Conservation (phyloP, 2,888 invertebrate genomes). For the Sphecodes monilicornis region DNA sequence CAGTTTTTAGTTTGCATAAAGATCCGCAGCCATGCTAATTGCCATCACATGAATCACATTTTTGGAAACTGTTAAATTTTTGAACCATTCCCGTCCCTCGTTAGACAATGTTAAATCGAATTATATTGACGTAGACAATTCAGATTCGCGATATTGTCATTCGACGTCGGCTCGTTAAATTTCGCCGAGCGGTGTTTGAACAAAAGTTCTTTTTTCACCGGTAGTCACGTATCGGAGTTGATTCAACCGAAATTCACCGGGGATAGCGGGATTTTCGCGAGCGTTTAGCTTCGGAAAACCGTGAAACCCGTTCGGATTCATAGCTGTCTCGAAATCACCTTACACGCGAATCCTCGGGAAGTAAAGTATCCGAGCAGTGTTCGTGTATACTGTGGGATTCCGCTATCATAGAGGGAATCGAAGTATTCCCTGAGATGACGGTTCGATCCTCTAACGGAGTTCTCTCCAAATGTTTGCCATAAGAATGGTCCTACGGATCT, state of each 20-base stretch:
- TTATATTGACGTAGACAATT: neutral
- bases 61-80: neutral
- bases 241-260: neutral
- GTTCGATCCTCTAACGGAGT: constrained; percentile 47
- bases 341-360: constrained; percentile 6
- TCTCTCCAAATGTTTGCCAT: constrained; percentile 43
- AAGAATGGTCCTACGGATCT: constrained; percentile 45
- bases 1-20: too few species aligned
- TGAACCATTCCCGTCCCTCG: neutral
- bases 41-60: too few species aligned
- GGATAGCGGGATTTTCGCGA: neutral
- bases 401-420: constrained; percentile 45
- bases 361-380: constrained; percentile 9
- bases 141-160: neutral
- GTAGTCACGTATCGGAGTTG: neutral
- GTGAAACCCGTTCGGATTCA: neutral
- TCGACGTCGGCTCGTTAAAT: neutral
- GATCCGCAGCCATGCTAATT: too few species aligned
- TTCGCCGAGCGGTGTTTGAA: neutral
- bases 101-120: neutral
- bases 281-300: neutral
- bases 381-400: constrained; percentile 38
- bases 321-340: constrained; percentile 29
- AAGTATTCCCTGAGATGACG: constrained; percentile 29
- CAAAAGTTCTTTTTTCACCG: neutral